Percentiles rank a stretch among this genome's conserved stretches.
These are phyloP conservation scores for Eilema caniola DNA, from an alignment of 2,888 invertebrate species.

Conservation along the genomic window DNA sequence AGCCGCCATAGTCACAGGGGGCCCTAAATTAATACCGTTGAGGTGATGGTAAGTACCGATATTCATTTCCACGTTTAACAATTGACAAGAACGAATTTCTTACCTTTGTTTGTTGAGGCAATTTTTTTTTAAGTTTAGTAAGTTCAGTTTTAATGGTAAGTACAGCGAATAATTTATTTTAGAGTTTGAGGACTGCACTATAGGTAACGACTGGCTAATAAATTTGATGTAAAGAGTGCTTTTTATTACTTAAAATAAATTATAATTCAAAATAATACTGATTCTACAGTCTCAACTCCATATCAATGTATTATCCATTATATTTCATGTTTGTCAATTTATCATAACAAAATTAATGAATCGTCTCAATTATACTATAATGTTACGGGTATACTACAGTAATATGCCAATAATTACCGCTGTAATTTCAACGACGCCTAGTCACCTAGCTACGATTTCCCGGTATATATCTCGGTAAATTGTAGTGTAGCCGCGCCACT, in stretches of 20 bases:
- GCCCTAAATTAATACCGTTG: background rate
- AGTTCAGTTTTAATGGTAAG: background rate
- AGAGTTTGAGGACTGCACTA: background rate
- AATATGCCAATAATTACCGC: too few species aligned
- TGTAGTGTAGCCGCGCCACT: too few species aligned
- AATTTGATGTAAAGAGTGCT: background rate
- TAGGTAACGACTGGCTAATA: background rate
- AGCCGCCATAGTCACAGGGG: background rate
- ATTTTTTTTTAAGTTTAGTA: background rate
- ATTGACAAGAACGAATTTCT: too few species aligned
- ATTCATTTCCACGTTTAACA: background rate
- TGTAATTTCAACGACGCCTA: too few species aligned
- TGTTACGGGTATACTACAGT: too few species aligned
- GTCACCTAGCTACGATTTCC: too few species aligned
- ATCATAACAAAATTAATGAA: background rate
- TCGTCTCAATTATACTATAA: too few species aligned
- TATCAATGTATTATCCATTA: too few species aligned
- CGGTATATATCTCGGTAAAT: too few species aligned
- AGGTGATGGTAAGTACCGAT: background rate
- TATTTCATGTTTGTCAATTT: background rate
- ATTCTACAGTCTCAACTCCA: background rate
- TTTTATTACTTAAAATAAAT: background rate
- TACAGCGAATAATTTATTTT: background rate
- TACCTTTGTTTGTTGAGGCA: background rate
- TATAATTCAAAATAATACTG: constrained; percentile 11